Evolutionary conservation across 2,113 vertebrate genomes (phyloP).

Genomic region (Pomatostomus ruficeps): DNA sequence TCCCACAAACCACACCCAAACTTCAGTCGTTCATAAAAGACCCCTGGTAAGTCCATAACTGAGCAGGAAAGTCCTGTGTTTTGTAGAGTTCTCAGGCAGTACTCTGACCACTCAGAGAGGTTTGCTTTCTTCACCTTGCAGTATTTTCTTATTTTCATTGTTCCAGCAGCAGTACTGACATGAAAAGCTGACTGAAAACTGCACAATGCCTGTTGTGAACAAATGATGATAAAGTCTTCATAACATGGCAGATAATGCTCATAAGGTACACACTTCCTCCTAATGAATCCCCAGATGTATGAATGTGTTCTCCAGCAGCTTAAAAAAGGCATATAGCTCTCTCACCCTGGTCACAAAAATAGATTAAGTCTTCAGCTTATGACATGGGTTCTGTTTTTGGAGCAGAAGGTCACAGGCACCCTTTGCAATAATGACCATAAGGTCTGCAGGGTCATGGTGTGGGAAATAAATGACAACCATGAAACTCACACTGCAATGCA

Average conservation of each 20-base stretch:
- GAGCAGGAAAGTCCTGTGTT: background rate
- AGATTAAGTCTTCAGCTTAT: slow-evolving; percentile 4
- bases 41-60: background rate
- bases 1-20: background rate
- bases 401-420: background rate
- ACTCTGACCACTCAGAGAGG: background rate
- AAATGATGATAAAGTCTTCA: background rate
- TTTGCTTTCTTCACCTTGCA: background rate
- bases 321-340: background rate
- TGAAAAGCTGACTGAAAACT: background rate
- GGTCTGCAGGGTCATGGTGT: background rate
- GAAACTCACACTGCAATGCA: background rate
- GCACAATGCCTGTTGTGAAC: background rate
- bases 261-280: background rate
- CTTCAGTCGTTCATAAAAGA: background rate
- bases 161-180: background rate
- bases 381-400: background rate
- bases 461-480: background rate
- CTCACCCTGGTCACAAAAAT: background rate
- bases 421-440: background rate
- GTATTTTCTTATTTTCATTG: background rate
- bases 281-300: background rate
- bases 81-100: background rate
- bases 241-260: background rate
- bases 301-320: background rate